Base-by-base conservation (phyloP, 2,797 vertebrate genomes). In the Poliocrania exsul region DNA sequence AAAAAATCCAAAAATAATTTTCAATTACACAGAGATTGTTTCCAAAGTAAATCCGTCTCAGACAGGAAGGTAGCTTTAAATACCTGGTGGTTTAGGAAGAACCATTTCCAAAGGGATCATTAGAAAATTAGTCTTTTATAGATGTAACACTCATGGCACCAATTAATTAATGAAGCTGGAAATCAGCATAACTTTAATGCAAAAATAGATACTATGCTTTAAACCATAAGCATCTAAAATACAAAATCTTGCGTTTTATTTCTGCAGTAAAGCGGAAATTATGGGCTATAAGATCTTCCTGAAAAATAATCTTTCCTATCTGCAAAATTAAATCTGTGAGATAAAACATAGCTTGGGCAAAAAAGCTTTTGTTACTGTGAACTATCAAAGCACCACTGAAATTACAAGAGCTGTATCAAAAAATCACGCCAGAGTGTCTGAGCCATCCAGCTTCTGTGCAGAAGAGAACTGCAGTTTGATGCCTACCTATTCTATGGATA, bases 91-190 rank as follows among this genome's bases (percentile, higher is more conserved):
- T 71, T 90, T 92, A 88, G 90, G 72, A 81, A 70, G 31, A 80
- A 49, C 31, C 2, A 42, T 79, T 90, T 96, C 65, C 44, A 79
- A 81, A 72, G 54, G 23, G 40, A 86, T 38, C 26, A 51, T 71
- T 88, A 94, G 69, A 90, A 93, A 95, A 90, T 62, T 64, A 23
- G 38, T 88, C 33, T 86, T 74, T 86, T 89, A 81, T 33, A 64
- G 29, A 81, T 79, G 26, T 26, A 70, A 57, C 19, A 53, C 19
- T 92, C 28, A 31, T 51, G 42, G 31, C 19, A 91, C 26, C 50
- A 86, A 81, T 86, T 94, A 93, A 86, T 90, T 93, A 93, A 94
- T 53, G 73, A 94, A 78, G 14, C 24, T 94, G 58, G 47, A 90
- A 88, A 90, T 90, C 62, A 84, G 40, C 16, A 53, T 71, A 88